These are phyloP conservation scores for Pterostichus madidus DNA, from an alignment of 2,888 invertebrate species.

Conservation along the genomic window DNA sequence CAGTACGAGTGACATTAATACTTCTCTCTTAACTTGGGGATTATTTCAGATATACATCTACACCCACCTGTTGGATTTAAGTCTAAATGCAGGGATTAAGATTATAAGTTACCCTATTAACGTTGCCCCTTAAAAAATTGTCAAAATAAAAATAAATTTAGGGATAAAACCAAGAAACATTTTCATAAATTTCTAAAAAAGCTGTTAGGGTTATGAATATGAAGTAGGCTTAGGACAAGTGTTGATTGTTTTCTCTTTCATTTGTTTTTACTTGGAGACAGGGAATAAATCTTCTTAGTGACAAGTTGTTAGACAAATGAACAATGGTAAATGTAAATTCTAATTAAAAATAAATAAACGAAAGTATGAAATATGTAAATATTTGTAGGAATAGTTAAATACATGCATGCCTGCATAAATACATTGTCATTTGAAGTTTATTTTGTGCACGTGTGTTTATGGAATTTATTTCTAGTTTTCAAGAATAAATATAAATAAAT, in stretches of 20 bases:
- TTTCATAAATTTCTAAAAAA: background rate
- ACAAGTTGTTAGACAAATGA: constrained; percentile 5
- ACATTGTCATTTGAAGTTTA: constrained; percentile 6
- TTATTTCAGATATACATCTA: background rate
- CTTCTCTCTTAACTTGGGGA: background rate
- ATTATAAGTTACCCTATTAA: background rate
- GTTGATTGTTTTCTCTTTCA: too few species aligned
- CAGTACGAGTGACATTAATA: constrained; percentile 30
- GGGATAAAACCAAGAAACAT: background rate
- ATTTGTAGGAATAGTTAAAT: background rate
- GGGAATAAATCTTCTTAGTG: constrained; percentile 9
- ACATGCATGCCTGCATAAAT: constrained; percentile 8
- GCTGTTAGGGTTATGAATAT: too few species aligned
- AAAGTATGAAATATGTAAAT: too few species aligned
- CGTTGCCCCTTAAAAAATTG: background rate
- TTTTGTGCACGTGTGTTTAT: constrained; percentile 2
- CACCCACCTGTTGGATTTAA: constrained; percentile 36
- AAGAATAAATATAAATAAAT: constrained; percentile 32
- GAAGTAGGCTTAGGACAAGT: too few species aligned
- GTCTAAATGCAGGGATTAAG: constrained; percentile 5
- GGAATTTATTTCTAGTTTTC: background rate
- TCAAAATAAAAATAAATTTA: background rate
- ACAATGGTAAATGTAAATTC: background rate
- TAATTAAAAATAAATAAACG: constrained; percentile 28
- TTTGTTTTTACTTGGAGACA: too few species aligned